Conservation (phyloP, 2,113 vertebrate species). For the Symphodus melops region DNA sequence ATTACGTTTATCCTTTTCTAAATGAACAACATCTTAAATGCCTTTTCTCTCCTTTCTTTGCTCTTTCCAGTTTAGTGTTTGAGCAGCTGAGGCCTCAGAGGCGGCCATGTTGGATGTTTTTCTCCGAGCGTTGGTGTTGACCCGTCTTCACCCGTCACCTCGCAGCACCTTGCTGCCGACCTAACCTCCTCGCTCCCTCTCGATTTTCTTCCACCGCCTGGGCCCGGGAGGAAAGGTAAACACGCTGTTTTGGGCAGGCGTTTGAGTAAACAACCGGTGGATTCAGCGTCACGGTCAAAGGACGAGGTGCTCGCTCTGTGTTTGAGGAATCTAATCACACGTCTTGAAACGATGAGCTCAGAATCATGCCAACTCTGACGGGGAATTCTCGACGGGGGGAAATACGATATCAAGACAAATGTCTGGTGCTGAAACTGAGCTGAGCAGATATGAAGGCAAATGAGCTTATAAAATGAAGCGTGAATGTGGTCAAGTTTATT, state of each 20-base stretch:
- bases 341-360: too few relatives aligned
- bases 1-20: not conserved
- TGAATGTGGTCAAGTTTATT: too few relatives aligned
- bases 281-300: not conserved
- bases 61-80: not conserved
- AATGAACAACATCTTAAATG: not conserved
- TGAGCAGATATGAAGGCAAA: not conserved
- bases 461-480: too few relatives aligned
- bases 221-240: slow-evolving; percentile 66
- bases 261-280: slow-evolving; percentile 2
- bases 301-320: not conserved
- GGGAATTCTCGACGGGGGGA: too few relatives aligned
- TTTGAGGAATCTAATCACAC: not conserved
- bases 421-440: not conserved
- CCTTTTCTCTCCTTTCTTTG: not conserved
- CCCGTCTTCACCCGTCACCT: slow-evolving; percentile 61
- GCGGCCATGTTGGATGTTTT: slow-evolving; percentile 75
- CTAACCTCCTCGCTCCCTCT: slow-evolving; percentile 43
- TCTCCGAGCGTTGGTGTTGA: slow-evolving; percentile 60
- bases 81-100: slow-evolving; percentile 30
- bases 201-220: slow-evolving; percentile 33
- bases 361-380: too few relatives aligned
- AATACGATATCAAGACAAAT: not conserved
- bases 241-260: not conserved
- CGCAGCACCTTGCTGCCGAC: slow-evolving; percentile 61